Evolutionary conservation across 2,797 vertebrate species (phyloP).

Genomic region (Scyliorhinus canicula): DNA sequence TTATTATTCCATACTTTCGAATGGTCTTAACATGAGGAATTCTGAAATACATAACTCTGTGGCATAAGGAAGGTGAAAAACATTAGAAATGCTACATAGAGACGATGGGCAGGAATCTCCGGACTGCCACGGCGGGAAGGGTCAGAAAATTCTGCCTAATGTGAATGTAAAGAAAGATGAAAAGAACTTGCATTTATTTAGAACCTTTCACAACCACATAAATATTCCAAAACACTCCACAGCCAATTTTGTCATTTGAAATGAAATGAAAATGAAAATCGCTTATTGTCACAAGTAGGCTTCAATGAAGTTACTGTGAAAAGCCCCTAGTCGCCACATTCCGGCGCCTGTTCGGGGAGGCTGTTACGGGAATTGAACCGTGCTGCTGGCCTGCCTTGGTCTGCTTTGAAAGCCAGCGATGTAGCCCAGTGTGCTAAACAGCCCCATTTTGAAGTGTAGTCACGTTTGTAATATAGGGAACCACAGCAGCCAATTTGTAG

Average conservation of each 20-base stretch:
- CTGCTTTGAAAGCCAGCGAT: too few species aligned
- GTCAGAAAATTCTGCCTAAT: background rate
- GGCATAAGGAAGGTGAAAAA: background rate
- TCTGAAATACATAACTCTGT: background rate
- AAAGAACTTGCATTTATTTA: background rate
- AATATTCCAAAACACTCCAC: background rate
- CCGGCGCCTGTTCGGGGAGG: too few species aligned
- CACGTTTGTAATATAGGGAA: background rate
- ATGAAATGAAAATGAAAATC: too few species aligned
- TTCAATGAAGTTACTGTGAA: too few species aligned
- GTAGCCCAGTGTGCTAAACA: too few species aligned
- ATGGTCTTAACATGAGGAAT: background rate
- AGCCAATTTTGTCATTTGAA: too few species aligned
- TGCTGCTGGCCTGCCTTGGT: too few species aligned
- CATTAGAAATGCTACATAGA: background rate
- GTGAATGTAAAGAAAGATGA: background rate
- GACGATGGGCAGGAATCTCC: background rate
- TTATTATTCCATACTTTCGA: background rate
- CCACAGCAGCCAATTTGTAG: background rate
- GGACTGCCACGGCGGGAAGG: too few species aligned
- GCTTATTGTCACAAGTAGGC: too few species aligned
- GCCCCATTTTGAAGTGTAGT: background rate
- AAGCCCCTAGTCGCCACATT: too few species aligned
- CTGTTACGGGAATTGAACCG: too few species aligned
- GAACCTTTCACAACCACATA: background rate